These are phyloP conservation scores for Probaryconus sp. DNA, from an alignment of 1,140 invertebrate species.

Conservation along the genomic window DNA sequence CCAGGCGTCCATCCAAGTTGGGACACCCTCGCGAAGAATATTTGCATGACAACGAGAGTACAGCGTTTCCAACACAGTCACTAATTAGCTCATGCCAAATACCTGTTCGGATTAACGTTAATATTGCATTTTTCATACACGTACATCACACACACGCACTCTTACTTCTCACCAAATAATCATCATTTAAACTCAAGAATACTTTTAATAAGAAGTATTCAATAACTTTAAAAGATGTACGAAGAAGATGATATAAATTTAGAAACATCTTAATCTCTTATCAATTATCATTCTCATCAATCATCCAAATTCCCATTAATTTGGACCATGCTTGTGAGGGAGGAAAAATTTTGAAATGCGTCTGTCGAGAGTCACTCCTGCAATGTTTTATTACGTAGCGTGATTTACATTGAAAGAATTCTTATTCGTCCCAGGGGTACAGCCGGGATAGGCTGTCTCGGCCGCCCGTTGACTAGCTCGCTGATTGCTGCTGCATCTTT, in stretches of 20 bases:
- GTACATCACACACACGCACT: conserved; percentile 30
- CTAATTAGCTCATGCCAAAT: conserved; percentile 75
- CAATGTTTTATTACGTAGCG: conserved; percentile 65
- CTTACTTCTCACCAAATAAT: too few species aligned
- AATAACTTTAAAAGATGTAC: too few species aligned
- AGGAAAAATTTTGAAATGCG: conserved; percentile 28
- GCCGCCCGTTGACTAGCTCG: conserved; percentile 69
- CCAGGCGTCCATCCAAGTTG: conserved; percentile 62
- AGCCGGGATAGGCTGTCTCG: conserved; percentile 51
- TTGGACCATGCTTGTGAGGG: conserved; percentile 39
- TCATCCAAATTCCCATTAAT: too few species aligned
- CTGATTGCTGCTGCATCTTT: conserved; percentile 79
- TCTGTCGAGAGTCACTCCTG: conserved; percentile 12
- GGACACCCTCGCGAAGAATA: conserved; percentile 61
- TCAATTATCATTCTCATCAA: too few species aligned
- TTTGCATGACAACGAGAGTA: conserved; percentile 74
- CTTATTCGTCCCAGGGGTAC: conserved; percentile 59
- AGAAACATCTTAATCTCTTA: too few species aligned
- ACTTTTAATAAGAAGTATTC: too few species aligned
- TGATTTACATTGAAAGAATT: conserved; percentile 76
- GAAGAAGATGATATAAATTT: too few species aligned
- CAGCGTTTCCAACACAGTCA: conserved; percentile 65
- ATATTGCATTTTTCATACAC: conserved; percentile 77
- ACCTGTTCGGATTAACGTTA: conserved; percentile 72
- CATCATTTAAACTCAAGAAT: too few species aligned